phyloP scores from a whole-genome alignment of 2,113 vertebrate species.

The Otocyon megalotis region DNA sequence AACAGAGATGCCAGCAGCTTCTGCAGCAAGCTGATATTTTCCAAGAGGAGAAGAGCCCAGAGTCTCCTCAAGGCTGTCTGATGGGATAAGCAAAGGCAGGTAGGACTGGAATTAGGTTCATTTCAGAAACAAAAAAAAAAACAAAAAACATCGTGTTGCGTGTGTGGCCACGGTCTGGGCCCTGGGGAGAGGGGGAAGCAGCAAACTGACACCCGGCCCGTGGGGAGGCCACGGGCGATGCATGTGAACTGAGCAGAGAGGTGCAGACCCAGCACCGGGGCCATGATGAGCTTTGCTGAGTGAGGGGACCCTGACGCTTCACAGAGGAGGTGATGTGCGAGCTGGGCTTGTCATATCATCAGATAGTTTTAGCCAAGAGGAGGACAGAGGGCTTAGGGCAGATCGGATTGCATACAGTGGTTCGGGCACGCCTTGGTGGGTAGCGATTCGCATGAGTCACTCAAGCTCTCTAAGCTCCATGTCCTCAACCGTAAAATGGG shows the following conservation, averaged over 20 bases:
- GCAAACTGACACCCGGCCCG: background rate
- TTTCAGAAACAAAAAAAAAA: background rate
- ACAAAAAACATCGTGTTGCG: background rate
- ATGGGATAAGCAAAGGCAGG: background rate
- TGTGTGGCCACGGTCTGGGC: background rate
- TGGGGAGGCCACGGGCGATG: background rate
- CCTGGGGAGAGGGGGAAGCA: background rate
- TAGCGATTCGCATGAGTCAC: background rate
- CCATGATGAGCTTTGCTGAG: background rate
- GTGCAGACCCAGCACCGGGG: no score
- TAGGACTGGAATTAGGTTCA: background rate
- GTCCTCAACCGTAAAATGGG: background rate
- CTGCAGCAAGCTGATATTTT: background rate
- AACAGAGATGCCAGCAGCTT: background rate
- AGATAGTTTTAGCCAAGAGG: background rate
- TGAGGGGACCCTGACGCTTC: background rate
- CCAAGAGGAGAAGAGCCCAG: background rate
- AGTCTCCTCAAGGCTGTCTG: background rate
- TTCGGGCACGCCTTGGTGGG: background rate
- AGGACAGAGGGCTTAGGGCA: background rate
- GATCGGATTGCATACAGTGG: background rate
- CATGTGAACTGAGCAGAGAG: background rate
- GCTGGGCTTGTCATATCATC: background rate
- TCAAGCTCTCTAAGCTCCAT: background rate
- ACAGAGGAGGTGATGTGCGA: background rate